These are phyloP conservation scores for Euplagia quadripunctaria DNA, from an alignment of 2,888 invertebrate species.

Conservation along the genomic window DNA sequence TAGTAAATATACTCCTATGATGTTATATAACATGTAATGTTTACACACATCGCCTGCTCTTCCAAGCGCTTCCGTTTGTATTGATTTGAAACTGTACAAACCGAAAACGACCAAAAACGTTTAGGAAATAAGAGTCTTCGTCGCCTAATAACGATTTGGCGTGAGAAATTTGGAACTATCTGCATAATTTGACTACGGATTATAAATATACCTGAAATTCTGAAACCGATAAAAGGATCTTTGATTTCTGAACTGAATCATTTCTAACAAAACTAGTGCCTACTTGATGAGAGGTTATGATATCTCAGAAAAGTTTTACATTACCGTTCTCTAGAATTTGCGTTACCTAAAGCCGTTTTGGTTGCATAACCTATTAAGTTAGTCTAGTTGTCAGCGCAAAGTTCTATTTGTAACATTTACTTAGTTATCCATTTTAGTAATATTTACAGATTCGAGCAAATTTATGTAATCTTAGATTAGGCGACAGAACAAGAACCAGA, in stretches of 20 bases:
- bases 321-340: neutral
- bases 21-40: neutral
- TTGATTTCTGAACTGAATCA: too few species aligned
- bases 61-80: neutral
- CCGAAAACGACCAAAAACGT: neutral
- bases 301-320: neutral
- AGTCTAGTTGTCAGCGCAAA: neutral
- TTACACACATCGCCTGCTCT: neutral
- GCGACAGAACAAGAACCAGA: too few species aligned
- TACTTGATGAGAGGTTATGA: neutral
- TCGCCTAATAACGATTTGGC: neutral
- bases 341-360: neutral
- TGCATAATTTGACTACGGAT: too few species aligned
- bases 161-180: too few species aligned
- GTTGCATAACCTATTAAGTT: neutral
- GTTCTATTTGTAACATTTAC: neutral
- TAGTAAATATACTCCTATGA: slow-evolving; percentile 16
- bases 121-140: neutral
- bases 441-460: too few species aligned
- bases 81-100: too few species aligned
- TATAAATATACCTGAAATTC: too few species aligned
- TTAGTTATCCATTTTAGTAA: too few species aligned
- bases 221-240: too few species aligned
- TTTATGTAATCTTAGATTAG: too few species aligned
- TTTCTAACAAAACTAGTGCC: too few species aligned